Base-by-base conservation (phyloP, 2,113 vertebrate genomes). In the Nettapus auritus region DNA sequence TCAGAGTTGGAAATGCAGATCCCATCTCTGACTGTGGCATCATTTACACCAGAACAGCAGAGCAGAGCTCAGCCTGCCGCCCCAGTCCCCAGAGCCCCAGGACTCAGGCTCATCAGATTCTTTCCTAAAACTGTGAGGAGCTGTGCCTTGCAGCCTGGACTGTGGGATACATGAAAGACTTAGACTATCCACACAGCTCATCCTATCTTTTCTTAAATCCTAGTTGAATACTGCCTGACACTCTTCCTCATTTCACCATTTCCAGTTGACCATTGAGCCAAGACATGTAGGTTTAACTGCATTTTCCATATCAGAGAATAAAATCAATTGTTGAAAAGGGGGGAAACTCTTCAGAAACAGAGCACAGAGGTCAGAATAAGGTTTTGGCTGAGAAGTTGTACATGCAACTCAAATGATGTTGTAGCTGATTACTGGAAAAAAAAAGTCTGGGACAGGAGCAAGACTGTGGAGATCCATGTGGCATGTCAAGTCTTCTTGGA, bases 261-360 rank as follows among this genome's bases (percentile, higher is more conserved):
- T 17, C 19, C 71, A 59, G 59, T 26, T 82, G 70, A 79, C 44
- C 74, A 73, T 50, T 73, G 74, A 93, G 59, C 42, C 2, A 0
- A 26, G 50, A 85, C 60, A 31, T 67, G 62, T 63, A 71, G 46
- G 8, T 86, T 96, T 75, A 80, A 80, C 50, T 69, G 26, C 11
- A 10, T 78, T 93, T 96, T 77, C 68, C 53, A 52, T 59, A 70
- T 11, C 63, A 62, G 29, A 88, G n/a, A 60, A 48, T 86, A 66
- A 77, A 63, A 82, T 42, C 40, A 60, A 38, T 0, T 15, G 85
- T 62, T 93, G 76, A 83, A 86, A 76, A 66, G 60, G 56, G 15
- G n/a, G 60, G 52, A 86, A 74, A 46, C 50, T 90, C 86, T 90
- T 90, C 68, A 86, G 71, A 88, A 94, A 46, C 44, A 86, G 33